A percentile compares a stretch with the other conserved stretches of the same genome.
Conservation (phyloP, 2,888 invertebrate species). For the Drosophila atroscutellata region DNA sequence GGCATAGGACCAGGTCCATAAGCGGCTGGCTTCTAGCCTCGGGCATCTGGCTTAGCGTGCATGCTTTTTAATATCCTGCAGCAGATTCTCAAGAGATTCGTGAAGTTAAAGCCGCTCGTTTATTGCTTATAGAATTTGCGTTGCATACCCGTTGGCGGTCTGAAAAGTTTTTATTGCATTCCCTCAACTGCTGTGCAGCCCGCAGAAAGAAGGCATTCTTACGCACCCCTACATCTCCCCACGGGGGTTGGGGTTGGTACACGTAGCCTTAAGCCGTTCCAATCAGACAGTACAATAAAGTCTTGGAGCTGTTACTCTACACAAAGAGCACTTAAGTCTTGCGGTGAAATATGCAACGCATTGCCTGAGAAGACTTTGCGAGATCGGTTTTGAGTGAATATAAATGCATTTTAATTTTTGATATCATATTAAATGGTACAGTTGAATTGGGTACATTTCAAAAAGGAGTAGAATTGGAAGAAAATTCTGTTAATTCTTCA, state of each 20-base stretch:
- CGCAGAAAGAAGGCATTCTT: slow-evolving; percentile 28
- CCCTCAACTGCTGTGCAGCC: slow-evolving; percentile 61
- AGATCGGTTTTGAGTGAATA: not conserved
- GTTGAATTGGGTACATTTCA: not conserved
- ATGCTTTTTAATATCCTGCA: slow-evolving; percentile 44
- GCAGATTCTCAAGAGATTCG: slow-evolving; percentile 37
- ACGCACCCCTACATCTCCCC: not conserved
- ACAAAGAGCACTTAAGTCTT: not conserved
- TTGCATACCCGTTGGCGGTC: slow-evolving; percentile 62
- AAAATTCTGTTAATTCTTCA: not conserved
- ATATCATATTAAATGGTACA: not conserved
- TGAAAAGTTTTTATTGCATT: slow-evolving; percentile 80
- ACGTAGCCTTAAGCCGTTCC: slow-evolving; percentile 6
- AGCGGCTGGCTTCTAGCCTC: not conserved
- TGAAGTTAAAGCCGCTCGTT: slow-evolving; percentile 50
- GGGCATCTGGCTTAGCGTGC: slow-evolving; percentile 16
- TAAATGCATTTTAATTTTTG: not conserved
- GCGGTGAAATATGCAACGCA: not conserved
- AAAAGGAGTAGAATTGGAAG: not conserved
- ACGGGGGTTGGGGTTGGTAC: not conserved
- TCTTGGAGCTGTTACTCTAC: slow-evolving; percentile 27
- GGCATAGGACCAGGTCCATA: slow-evolving; percentile 13
- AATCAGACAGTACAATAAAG: slow-evolving; percentile 30
- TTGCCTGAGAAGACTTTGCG: no score
- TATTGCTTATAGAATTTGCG: slow-evolving; percentile 68